Conservation (phyloP, 2,888 invertebrate genomes). For the Gerosis bhagava region DNA sequence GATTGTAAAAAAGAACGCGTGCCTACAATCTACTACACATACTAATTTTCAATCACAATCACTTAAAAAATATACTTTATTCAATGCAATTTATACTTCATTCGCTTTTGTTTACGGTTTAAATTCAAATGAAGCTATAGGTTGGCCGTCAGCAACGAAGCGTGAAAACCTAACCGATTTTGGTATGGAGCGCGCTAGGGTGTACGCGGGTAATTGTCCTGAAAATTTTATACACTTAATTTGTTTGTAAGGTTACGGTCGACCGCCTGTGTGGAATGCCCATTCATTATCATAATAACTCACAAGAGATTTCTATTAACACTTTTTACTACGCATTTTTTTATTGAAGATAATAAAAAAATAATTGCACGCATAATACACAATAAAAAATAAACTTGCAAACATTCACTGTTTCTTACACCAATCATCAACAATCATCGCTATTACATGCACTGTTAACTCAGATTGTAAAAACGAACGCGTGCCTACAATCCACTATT, state of each 20-base stretch:
- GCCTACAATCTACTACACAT: slow-evolving; percentile 10
- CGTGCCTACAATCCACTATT: slow-evolving; percentile 14
- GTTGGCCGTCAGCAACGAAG: slow-evolving; percentile 36
- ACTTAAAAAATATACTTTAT: slow-evolving; percentile 1
- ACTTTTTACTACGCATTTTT: slow-evolving; percentile 16
- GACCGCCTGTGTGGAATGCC: slow-evolving; percentile 33
- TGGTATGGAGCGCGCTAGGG: slow-evolving; percentile 50
- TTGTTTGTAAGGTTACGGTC: slow-evolving; percentile 40
- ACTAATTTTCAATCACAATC: slow-evolving; percentile 16
- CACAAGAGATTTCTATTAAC: slow-evolving; percentile 17
- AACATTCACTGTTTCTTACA: slow-evolving; percentile 11
- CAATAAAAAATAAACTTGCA: background rate
- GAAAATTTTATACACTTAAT: slow-evolving; percentile 55
- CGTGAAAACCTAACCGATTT: slow-evolving; percentile 50
- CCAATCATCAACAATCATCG: slow-evolving; percentile 5
- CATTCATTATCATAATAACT: too few species aligned
- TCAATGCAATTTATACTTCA: too few species aligned
- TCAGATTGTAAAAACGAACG: slow-evolving; percentile 15
- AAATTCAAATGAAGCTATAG: slow-evolving; percentile 18
- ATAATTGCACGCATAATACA: background rate
- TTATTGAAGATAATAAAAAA: too few species aligned
- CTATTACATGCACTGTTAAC: slow-evolving; percentile 21
- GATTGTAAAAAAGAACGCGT: slow-evolving; percentile 17
- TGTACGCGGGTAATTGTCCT: slow-evolving; percentile 54
- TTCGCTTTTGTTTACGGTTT: too few species aligned